A percentile compares a stretch with the other conserved stretches of the same genome.
These are phyloP conservation scores for Drosophila mercatorum DNA, from an alignment of 2,888 invertebrate genomes.

Conservation along the genomic window DNA sequence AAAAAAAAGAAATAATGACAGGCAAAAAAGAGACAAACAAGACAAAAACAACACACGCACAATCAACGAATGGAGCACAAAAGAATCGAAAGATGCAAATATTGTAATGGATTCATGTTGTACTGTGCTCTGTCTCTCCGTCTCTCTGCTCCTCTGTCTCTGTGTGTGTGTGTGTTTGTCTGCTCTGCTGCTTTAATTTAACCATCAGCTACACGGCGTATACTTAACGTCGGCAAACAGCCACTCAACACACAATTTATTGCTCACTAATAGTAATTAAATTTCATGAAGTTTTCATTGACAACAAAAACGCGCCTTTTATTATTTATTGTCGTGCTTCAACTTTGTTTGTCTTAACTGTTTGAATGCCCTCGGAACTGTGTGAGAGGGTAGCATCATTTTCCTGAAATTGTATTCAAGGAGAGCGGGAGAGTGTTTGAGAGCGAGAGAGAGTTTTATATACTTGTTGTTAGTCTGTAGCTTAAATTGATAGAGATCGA, in stretches of 20 bases:
- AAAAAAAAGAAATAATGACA: background rate
- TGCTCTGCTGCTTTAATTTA: constrained; percentile 1
- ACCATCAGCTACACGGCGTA: constrained; percentile 27
- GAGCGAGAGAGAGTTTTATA: too few species aligned
- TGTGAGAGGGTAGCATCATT: too few species aligned
- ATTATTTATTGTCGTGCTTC: constrained; percentile 1
- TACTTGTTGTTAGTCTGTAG: too few species aligned
- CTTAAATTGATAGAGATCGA: too few species aligned
- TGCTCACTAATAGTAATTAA: constrained; percentile 18
- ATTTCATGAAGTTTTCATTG: constrained; percentile 11
- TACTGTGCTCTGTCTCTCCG: background rate
- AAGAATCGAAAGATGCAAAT: constrained; percentile 66
- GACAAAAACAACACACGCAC: constrained; percentile 11
- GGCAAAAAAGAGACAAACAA: constrained; percentile 20
- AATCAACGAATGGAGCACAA: constrained; percentile 45
- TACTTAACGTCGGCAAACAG: constrained; percentile 38
- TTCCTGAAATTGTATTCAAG: too few species aligned
- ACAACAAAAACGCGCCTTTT: background rate
- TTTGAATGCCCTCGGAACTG: background rate
- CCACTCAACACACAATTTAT: constrained; percentile 31
- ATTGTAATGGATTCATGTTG: constrained; percentile 70
- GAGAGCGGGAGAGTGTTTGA: too few species aligned
- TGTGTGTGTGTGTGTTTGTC: background rate
- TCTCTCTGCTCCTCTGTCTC: background rate
- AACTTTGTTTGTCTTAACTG: constrained; percentile 2